A percentile compares a stretch with the other conserved stretches of the same genome.
Evolutionary conservation across 2,797 vertebrate species (phyloP).

Genomic region (Oreortyx pictus): DNA sequence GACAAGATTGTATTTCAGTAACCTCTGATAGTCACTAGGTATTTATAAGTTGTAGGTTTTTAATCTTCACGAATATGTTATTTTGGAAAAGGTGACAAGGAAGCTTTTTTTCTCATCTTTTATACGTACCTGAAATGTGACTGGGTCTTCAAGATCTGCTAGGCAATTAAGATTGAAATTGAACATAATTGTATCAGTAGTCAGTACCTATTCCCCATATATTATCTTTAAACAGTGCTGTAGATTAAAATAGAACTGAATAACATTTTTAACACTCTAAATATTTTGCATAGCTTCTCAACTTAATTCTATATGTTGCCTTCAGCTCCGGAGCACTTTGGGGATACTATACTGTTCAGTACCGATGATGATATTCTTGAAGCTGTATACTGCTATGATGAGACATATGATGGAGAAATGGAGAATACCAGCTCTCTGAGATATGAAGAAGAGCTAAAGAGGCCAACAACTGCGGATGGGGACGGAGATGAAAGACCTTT

Average conservation of each 20-base stretch:
- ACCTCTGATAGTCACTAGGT: background rate
- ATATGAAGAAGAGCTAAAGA: conserved; percentile 86
- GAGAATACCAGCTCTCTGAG: conserved; percentile 74
- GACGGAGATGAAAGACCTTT: conserved; percentile 90
- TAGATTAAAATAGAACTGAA: background rate
- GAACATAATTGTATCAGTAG: background rate
- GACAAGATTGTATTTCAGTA: background rate
- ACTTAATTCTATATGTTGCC: background rate
- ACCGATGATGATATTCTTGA: conserved; percentile 95
- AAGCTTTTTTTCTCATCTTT: background rate
- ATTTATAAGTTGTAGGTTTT: background rate
- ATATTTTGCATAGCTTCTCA: background rate
- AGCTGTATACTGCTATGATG: conserved; percentile 90
- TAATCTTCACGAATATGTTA: background rate
- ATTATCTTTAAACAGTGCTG: background rate
- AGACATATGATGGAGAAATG: conserved; percentile 79
- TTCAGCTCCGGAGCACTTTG: conserved; percentile 93
- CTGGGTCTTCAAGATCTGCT: background rate
- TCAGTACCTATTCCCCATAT: background rate
- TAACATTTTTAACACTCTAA: background rate
- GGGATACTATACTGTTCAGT: conserved; percentile 96
- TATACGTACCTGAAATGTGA: background rate
- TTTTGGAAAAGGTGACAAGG: background rate
- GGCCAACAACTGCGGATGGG: conserved; percentile 91
- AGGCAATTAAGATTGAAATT: background rate